Percentiles rank a stretch among this genome's conserved stretches.
These are phyloP conservation scores for Tachina grossa DNA, from an alignment of 2,888 invertebrate species.

Conservation along the genomic window DNA sequence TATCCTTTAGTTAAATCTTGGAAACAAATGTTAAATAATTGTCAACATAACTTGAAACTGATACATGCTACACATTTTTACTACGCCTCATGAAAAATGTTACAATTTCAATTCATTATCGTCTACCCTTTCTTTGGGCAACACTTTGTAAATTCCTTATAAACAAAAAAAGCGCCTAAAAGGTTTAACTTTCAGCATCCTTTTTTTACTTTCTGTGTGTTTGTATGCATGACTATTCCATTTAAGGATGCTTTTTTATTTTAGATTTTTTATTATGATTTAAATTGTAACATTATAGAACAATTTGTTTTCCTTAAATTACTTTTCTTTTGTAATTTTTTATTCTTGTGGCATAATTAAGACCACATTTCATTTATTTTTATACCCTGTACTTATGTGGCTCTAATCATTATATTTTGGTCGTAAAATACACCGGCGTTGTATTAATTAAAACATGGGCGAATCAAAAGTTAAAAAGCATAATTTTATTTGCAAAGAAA, in stretches of 20 bases:
- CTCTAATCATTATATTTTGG: slow-evolving; percentile 37
- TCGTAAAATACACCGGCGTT: slow-evolving; percentile 70
- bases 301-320: slow-evolving; percentile 74
- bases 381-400: slow-evolving; percentile 8
- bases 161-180: slow-evolving; percentile 24
- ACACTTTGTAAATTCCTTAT: slow-evolving; percentile 3
- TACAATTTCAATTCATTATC: slow-evolving; percentile 62
- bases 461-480: neutral
- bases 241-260: slow-evolving; percentile 44
- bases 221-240: slow-evolving; percentile 2
- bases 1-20: slow-evolving; percentile 54
- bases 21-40: slow-evolving; percentile 69
- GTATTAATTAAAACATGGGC: slow-evolving; percentile 49
- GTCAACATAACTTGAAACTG: slow-evolving; percentile 67
- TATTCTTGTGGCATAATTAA: slow-evolving; percentile 68
- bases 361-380: slow-evolving; percentile 58
- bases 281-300: slow-evolving; percentile 70
- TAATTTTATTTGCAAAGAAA: slow-evolving; percentile 38
- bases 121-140: slow-evolving; percentile 52
- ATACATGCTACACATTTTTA: slow-evolving; percentile 49
- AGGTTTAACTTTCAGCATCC: slow-evolving; percentile 69
- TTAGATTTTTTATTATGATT: slow-evolving; percentile 59
- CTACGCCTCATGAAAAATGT: slow-evolving; percentile 47
- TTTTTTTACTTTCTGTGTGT: slow-evolving; percentile 9
- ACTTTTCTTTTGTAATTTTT: slow-evolving; percentile 58